Evolutionary conservation across 2,113 vertebrate genomes (phyloP).

Genomic region (Bombycilla garrulus): DNA sequence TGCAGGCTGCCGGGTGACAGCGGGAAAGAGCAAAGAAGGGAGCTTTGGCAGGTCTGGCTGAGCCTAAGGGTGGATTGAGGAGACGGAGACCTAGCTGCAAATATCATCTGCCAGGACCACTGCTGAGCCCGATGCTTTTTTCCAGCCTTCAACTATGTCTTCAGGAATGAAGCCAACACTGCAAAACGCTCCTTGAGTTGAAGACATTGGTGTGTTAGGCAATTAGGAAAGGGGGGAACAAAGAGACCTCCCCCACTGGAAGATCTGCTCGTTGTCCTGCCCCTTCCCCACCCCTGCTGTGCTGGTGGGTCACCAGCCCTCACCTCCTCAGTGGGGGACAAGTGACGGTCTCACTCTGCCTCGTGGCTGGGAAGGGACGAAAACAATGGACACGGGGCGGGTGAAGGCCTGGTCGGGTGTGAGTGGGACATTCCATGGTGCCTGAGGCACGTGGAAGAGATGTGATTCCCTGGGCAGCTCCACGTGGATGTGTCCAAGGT

Average conservation of each 20-base stretch:
- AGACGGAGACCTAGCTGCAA: constrained; percentile 64
- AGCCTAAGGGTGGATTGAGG: constrained; percentile 77
- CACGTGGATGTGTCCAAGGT: fast-evolving
- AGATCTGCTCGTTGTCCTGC: background rate
- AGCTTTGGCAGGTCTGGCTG: constrained; percentile 76
- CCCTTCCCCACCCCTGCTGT: background rate
- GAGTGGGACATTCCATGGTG: fast-evolving
- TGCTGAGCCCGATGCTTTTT: constrained; percentile 71
- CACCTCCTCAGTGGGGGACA: background rate
- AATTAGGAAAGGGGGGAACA: background rate
- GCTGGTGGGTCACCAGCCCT: background rate
- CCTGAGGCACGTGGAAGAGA: background rate
- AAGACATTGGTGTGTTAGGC: background rate
- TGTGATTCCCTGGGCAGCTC: background rate
- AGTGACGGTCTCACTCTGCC: fast-evolving
- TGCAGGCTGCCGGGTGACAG: constrained; percentile 80
- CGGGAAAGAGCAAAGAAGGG: constrained; percentile 79
- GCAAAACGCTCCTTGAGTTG: background rate
- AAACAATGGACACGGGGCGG: background rate
- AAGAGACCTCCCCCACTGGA: background rate
- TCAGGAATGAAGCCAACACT: constrained; percentile 22
- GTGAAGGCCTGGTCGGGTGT: background rate
- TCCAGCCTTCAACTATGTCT: constrained; percentile 26
- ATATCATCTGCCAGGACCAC: constrained; percentile 76
- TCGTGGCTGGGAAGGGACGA: background rate